These are phyloP conservation scores for Littorina saxatilis DNA, from an alignment of 1,140 invertebrate species.

Conservation along the genomic window DNA sequence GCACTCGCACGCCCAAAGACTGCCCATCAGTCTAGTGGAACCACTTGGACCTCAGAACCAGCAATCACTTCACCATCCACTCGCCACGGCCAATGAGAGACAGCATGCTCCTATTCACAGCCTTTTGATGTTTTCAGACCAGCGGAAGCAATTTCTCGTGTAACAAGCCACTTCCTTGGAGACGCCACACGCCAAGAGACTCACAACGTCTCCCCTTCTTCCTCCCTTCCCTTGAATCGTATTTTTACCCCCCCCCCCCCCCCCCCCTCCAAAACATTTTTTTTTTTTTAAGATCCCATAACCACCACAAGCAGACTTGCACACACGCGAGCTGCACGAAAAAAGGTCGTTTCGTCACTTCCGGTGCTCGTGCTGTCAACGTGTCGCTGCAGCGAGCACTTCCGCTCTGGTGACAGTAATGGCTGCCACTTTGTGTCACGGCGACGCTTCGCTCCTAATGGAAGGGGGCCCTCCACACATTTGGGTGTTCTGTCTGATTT, in stretches of 20 bases:
- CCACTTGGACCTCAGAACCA: no score
- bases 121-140: constrained; percentile 4
- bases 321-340: constrained; percentile 14
- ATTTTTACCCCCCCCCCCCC: not conserved
- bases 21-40: no score
- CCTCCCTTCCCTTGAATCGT: not conserved
- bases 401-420: constrained; percentile 26
- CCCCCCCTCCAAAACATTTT: not conserved
- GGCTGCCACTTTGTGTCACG: constrained; percentile 17
- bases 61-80: no score
- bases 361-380: constrained; percentile 11
- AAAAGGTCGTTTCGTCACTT: not conserved
- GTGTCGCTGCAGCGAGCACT: constrained; percentile 20
- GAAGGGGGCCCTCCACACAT: no score
- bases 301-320: not conserved
- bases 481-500: no score
- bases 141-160: constrained; percentile 16
- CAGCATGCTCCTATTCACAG: no score
- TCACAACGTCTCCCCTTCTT: no score
- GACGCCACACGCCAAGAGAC: not conserved
- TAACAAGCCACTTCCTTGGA: constrained; percentile 10
- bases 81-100: no score
- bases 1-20: no score
- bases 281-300: no score
- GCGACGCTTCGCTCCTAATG: no score